Percentiles rank a stretch among this genome's conserved stretches.
phyloP scores from a whole-genome alignment of 2,113 vertebrate species.

The Apeltes quadracus region DNA sequence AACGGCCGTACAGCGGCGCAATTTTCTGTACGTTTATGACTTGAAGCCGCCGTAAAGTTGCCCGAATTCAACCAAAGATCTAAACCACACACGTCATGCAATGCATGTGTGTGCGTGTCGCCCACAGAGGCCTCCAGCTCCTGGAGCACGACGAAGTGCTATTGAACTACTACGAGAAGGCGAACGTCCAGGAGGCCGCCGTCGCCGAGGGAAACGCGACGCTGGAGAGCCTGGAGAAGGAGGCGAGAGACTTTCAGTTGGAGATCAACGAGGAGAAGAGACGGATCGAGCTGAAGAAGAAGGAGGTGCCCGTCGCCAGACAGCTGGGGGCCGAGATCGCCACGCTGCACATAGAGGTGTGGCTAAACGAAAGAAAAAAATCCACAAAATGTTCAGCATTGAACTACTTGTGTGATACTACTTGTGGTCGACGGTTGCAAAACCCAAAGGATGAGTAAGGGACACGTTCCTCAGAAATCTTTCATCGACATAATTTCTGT shows the following conservation, averaged over 20 bases:
- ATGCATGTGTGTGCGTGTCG: constrained; percentile 5
- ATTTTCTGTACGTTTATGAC: constrained; percentile 77
- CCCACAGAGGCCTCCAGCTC: constrained; percentile 85
- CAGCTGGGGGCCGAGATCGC: constrained; percentile 80
- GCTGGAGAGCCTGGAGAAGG: constrained; percentile 84
- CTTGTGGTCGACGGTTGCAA: neutral
- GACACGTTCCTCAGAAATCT: constrained; percentile 19
- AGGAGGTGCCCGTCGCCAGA: constrained; percentile 74
- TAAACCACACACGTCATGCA: neutral
- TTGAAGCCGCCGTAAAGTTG: neutral
- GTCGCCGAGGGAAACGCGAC: constrained; percentile 79
- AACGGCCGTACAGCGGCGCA: constrained; percentile 78
- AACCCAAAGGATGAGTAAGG: neutral
- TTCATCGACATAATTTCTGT: constrained; percentile 35
- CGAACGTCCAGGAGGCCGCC: constrained; percentile 83
- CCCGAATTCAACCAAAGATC: neutral
- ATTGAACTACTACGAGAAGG: constrained; percentile 84
- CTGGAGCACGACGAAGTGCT: constrained; percentile 89
- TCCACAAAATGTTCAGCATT: neutral
- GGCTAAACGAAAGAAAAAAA: constrained; percentile 15
- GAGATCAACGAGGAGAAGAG: constrained; percentile 83
- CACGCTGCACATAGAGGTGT: constrained; percentile 86
- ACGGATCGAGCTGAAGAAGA: constrained; percentile 77
- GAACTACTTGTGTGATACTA: constrained; percentile 17
- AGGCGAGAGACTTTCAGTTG: constrained; percentile 83